A percentile compares a stretch with the other conserved stretches of the same genome.
Evolutionary conservation across 1,140 invertebrate genomes (phyloP).

Genomic region (Chironomus striatipennis): DNA sequence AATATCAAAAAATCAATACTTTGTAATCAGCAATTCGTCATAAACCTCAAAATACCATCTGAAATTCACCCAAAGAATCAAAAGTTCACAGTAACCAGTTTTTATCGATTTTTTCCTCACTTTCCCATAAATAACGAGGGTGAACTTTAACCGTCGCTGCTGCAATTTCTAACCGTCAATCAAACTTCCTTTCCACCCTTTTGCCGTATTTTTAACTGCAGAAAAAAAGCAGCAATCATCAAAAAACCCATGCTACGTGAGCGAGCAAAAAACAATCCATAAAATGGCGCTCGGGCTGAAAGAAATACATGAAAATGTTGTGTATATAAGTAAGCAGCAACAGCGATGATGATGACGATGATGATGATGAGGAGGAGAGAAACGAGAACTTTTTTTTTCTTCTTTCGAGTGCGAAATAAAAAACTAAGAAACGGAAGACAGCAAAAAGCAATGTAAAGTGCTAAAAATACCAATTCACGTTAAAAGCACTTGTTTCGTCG

Average conservation of each 20-base stretch:
- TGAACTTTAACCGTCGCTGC: too few relatives aligned
- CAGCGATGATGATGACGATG: neutral
- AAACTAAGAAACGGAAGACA: neutral
- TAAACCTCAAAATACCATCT: too few relatives aligned
- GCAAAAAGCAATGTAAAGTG: neutral
- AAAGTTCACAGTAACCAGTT: too few relatives aligned
- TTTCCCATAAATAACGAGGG: too few relatives aligned
- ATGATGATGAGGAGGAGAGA: neutral
- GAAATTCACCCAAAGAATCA: too few relatives aligned
- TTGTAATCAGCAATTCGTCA: too few relatives aligned
- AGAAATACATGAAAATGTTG: neutral
- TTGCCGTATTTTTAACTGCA: too few relatives aligned
- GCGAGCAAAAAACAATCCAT: slow-evolving; percentile 16
- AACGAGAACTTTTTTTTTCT: slow-evolving; percentile 4
- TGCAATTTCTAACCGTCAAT: too few relatives aligned
- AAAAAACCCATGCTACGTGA: neutral
- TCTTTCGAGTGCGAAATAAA: slow-evolving; percentile 1
- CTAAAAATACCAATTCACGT: slow-evolving; percentile 20
- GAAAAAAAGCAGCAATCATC: too few relatives aligned
- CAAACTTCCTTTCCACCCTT: too few relatives aligned
- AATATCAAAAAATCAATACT: too few relatives aligned
- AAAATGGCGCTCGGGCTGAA: slow-evolving; percentile 15
- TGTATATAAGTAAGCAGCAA: slow-evolving; percentile 6
- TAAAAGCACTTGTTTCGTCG: slow-evolving; percentile 22
- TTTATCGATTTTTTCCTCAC: too few relatives aligned